A percentile compares a stretch with the other conserved stretches of the same genome.
phyloP scores from a whole-genome alignment of 2,113 vertebrate genomes.

The Leptodactylus fuscus region DNA sequence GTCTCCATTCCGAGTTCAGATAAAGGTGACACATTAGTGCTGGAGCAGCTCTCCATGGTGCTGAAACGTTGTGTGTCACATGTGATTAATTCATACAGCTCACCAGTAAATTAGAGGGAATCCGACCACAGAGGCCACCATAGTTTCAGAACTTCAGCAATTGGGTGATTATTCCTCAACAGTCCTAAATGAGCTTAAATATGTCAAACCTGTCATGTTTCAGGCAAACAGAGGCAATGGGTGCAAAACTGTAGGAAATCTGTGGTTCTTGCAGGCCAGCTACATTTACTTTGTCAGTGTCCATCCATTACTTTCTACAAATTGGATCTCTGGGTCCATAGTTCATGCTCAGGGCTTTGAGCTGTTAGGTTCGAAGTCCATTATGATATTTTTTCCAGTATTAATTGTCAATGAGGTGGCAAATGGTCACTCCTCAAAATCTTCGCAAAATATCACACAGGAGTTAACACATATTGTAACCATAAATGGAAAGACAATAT shows the following conservation, averaged over 20 bases:
- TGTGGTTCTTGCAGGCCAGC: neutral
- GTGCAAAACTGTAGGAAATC: neutral
- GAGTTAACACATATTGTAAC: neutral
- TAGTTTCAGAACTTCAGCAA: neutral
- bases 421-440: neutral
- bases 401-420: too few relatives aligned
- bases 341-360: conserved; percentile 1
- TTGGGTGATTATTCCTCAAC: neutral
- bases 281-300: neutral
- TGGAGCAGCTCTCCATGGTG: conserved; percentile 48
- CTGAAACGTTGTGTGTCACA: conserved; percentile 39
- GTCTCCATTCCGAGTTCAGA: conserved; percentile 28
- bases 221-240: neutral
- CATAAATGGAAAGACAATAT: neutral
- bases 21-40: neutral
- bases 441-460: neutral
- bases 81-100: neutral
- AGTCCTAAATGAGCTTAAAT: conserved; percentile 5
- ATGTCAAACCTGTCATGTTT: conserved; percentile 8
- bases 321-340: conserved; percentile 15
- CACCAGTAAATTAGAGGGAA: neutral
- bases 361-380: neutral
- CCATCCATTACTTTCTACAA: neutral
- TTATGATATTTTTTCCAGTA: too few relatives aligned
- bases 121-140: neutral